A percentile compares a stretch with the other conserved stretches of the same genome.
Evolutionary conservation across 2,888 invertebrate species (phyloP).

Genomic region (Entomobrya proxima): DNA sequence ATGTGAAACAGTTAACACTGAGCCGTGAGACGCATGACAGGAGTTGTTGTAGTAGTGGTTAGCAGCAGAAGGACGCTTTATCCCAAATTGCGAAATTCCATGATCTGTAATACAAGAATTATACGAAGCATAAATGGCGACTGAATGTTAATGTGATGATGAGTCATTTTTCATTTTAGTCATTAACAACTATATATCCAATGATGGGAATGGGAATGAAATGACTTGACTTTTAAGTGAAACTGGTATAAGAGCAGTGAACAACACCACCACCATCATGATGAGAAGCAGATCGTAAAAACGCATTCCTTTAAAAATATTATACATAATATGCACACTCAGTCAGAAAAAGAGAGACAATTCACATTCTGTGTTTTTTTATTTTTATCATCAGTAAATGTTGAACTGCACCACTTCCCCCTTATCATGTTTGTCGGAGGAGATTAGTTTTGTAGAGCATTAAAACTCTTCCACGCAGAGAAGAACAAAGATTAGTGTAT

Average conservation of each 20-base stretch:
- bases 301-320: no score
- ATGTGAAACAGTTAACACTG: neutral
- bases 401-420: neutral
- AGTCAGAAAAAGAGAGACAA: no score
- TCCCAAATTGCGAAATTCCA: constrained; percentile 30
- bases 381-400: neutral
- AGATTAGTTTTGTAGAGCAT: constrained; percentile 2
- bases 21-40: neutral
- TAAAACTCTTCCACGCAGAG: neutral
- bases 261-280: no score
- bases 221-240: no score
- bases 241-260: no score
- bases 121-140: neutral
- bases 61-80: constrained; percentile 15
- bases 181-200: neutral
- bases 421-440: neutral
- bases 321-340: no score
- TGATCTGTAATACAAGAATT: neutral
- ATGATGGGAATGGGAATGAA: neutral
- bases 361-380: neutral
- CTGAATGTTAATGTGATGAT: neutral
- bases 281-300: no score
- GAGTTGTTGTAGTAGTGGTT: no score
- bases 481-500: neutral
- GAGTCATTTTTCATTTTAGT: neutral